Evolutionary conservation across 2,888 invertebrate species (phyloP).

Genomic region (Leptinotarsa peninsularis): DNA sequence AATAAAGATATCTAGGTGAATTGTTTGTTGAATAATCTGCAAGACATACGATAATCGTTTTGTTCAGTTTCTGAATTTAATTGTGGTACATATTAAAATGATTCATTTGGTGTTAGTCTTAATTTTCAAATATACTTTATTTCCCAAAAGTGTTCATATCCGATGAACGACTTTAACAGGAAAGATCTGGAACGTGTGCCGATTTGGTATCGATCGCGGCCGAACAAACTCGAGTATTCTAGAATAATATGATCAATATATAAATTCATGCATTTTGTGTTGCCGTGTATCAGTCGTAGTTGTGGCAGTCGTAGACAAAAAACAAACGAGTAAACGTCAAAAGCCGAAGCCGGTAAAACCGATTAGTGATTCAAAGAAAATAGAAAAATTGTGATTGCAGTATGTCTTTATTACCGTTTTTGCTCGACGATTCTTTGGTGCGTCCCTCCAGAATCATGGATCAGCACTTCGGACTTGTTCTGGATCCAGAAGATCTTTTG

Average conservation of each 20-base stretch:
- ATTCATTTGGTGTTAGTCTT: too few relatives aligned
- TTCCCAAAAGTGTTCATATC: constrained; percentile 18
- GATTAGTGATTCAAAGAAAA: background rate
- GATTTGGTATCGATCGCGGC: background rate
- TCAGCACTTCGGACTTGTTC: constrained; percentile 36
- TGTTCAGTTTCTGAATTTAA: too few relatives aligned
- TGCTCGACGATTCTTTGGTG: constrained; percentile 33
- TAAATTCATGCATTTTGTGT: constrained; percentile 12
- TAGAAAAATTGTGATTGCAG: constrained; percentile 4
- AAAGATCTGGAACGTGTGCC: constrained; percentile 9
- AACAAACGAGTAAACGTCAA: background rate
- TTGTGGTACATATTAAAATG: too few relatives aligned
- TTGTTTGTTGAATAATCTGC: too few relatives aligned
- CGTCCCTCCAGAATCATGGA: constrained; percentile 41
- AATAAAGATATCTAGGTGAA: too few relatives aligned
- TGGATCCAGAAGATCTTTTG: constrained; percentile 38
- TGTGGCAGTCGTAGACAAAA: background rate
- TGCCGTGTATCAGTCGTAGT: background rate
- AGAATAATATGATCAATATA: constrained; percentile 31
- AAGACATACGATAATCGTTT: too few relatives aligned
- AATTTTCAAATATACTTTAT: too few relatives aligned
- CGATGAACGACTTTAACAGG: constrained; percentile 20
- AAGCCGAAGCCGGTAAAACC: constrained; percentile 7
- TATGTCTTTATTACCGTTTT: constrained; percentile 36
- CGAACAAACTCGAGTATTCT: constrained; percentile 23